Conservation (phyloP, 2,113 vertebrate species). For the Procavia capensis region DNA sequence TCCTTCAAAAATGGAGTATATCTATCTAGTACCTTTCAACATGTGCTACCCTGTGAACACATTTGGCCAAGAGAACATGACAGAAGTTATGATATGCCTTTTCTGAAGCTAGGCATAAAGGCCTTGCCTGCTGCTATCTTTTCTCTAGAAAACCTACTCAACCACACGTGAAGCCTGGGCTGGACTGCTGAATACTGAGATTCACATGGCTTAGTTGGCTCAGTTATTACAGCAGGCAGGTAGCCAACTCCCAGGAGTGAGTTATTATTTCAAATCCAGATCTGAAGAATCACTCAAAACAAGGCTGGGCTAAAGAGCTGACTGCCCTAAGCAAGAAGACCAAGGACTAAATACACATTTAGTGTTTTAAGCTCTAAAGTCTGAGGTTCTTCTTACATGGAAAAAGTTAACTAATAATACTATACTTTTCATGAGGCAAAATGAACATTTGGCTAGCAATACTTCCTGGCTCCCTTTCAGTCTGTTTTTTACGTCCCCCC, state of each 20-base stretch:
- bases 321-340: background rate
- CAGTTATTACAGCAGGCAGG: background rate
- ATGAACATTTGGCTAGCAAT: slow-evolving; percentile 92
- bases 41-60: background rate
- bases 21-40: background rate
- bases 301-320: background rate
- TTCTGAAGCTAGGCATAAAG: background rate
- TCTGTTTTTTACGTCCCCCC: slow-evolving; percentile 84
- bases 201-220: background rate
- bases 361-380: background rate
- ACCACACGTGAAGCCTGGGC: background rate
- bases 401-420: slow-evolving; percentile 73
- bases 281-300: background rate
- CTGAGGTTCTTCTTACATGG: background rate
- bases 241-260: background rate
- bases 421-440: slow-evolving; percentile 93
- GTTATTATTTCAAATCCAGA: background rate
- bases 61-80: background rate
- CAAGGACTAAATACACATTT: background rate
- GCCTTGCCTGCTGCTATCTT: too few relatives aligned
- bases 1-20: background rate
- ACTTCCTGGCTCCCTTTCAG: slow-evolving; percentile 88
- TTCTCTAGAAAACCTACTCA: background rate
- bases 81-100: background rate
- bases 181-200: background rate